Conservation (phyloP, 1,140 invertebrate species). For the Condylostylus longicornis region DNA sequence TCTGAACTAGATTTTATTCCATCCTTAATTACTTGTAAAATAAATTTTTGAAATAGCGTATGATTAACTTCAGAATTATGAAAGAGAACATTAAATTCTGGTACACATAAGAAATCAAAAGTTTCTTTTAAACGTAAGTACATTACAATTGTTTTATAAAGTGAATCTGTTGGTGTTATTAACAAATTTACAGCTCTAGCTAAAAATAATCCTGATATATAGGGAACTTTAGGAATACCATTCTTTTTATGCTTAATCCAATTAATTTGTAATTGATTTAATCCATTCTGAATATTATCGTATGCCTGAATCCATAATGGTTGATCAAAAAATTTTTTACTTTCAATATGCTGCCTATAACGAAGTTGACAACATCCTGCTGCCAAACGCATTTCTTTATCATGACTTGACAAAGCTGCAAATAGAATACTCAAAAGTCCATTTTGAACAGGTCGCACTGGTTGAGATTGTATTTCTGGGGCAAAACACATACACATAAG, state of each 20-base stretch:
- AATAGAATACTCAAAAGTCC: slow-evolving; percentile 44
- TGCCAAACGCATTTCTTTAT: slow-evolving; percentile 38
- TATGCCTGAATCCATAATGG: slow-evolving; percentile 29
- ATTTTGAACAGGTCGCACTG: slow-evolving; percentile 43
- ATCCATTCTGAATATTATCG: slow-evolving; percentile 36
- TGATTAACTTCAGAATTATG: slow-evolving; percentile 47
- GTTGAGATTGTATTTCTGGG: slow-evolving; percentile 42
- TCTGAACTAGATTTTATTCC: slow-evolving; percentile 43
- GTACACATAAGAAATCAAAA: slow-evolving; percentile 48
- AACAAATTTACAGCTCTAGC: slow-evolving; percentile 44
- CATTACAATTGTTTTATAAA: slow-evolving; percentile 45
- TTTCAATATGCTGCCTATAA: slow-evolving; percentile 38
- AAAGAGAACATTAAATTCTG: slow-evolving; percentile 54
- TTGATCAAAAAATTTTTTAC: slow-evolving; percentile 34
- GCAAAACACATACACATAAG: slow-evolving; percentile 40
- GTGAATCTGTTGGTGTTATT: slow-evolving; percentile 39
- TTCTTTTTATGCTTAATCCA: slow-evolving; percentile 22
- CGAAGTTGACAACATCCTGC: slow-evolving; percentile 44
- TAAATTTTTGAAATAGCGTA: slow-evolving; percentile 43
- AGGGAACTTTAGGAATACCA: slow-evolving; percentile 38
- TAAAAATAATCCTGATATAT: slow-evolving; percentile 46
- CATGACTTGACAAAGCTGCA: slow-evolving; percentile 40
- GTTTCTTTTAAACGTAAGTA: slow-evolving; percentile 49
- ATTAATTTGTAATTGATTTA: slow-evolving; percentile 21
- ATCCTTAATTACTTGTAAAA: slow-evolving; percentile 45